These are phyloP conservation scores for Drosophila tristis DNA, from an alignment of 1,140 invertebrate genomes.

Conservation along the genomic window DNA sequence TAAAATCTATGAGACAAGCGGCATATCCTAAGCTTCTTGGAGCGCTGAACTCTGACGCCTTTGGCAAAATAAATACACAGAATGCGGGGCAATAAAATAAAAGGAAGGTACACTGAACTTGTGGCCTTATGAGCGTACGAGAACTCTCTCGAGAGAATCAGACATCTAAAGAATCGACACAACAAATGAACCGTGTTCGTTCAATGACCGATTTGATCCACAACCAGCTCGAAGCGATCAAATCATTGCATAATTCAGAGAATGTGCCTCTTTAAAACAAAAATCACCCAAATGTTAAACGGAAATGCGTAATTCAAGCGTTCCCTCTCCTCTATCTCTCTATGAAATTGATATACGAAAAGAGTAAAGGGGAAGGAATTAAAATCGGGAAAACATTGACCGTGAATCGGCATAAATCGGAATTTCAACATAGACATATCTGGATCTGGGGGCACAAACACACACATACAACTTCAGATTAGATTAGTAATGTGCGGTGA, in stretches of 20 bases:
- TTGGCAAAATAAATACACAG: slow-evolving; percentile 20
- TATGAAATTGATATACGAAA: slow-evolving; percentile 7
- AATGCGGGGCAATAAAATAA: slow-evolving; percentile 9
- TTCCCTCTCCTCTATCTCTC: not conserved
- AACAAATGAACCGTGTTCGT: slow-evolving; percentile 27
- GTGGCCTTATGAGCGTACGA: slow-evolving; percentile 8
- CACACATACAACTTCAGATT: slow-evolving; percentile 33
- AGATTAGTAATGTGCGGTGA: slow-evolving; percentile 45
- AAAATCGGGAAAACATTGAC: slow-evolving; percentile 67
- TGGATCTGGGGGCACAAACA: too few relatives aligned
- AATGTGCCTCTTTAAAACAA: slow-evolving; percentile 19
- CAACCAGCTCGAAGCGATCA: not conserved
- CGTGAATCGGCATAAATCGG: slow-evolving; percentile 67
- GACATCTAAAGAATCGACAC: slow-evolving; percentile 27
- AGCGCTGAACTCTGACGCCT: slow-evolving; percentile 35
- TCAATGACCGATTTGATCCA: slow-evolving; percentile 64
- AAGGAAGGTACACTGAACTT: slow-evolving; percentile 47
- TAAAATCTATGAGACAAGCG: slow-evolving; percentile 10
- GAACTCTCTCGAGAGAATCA: slow-evolving; percentile 12
- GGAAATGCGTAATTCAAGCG: slow-evolving; percentile 58
- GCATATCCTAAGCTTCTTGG: slow-evolving; percentile 38
- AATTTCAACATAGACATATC: slow-evolving; percentile 33
- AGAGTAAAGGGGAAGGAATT: slow-evolving; percentile 12
- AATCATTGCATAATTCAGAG: slow-evolving; percentile 66
- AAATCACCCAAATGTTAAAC: slow-evolving; percentile 20